Evolutionary conservation across 1,140 invertebrate species (phyloP).

Genomic region (Danaus plexippus): DNA sequence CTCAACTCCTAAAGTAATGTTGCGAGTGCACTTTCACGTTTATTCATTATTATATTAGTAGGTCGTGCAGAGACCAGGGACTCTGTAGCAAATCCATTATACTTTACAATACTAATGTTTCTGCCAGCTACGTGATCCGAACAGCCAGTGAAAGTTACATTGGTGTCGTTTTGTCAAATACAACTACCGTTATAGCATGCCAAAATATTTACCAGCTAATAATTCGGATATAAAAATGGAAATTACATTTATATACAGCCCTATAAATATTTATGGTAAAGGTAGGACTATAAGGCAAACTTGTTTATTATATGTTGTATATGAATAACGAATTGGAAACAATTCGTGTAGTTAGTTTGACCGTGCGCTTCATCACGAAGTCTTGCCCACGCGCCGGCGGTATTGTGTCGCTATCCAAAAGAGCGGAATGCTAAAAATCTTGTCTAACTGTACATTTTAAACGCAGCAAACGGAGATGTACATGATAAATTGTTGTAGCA

Average conservation of each 20-base stretch:
- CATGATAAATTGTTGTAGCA: constrained; percentile 12
- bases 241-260: no score
- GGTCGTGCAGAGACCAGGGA: constrained; percentile 18
- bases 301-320: no score
- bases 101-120: constrained; percentile 21
- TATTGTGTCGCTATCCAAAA: constrained; percentile 30
- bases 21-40: constrained; percentile 15
- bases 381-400: constrained; percentile 12
- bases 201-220: constrained; percentile 4
- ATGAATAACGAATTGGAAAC: no score
- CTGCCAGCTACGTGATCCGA: constrained; percentile 19
- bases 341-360: not conserved
- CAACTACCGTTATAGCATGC: constrained; percentile 14
- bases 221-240: no score
- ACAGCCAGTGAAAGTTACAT: constrained; percentile 24
- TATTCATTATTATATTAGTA: constrained; percentile 22
- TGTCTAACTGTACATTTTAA: constrained; percentile 42
- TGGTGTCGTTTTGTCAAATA: constrained; percentile 23
- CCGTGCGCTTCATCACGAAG: constrained; percentile 18
- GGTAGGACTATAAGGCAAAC: no score
- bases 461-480: constrained; percentile 17
- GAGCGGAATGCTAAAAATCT: constrained; percentile 48
- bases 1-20: not conserved
- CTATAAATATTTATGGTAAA: no score
- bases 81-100: constrained; percentile 19